Conservation (phyloP, 2,113 vertebrate genomes). For the Pholis gunnellus region DNA sequence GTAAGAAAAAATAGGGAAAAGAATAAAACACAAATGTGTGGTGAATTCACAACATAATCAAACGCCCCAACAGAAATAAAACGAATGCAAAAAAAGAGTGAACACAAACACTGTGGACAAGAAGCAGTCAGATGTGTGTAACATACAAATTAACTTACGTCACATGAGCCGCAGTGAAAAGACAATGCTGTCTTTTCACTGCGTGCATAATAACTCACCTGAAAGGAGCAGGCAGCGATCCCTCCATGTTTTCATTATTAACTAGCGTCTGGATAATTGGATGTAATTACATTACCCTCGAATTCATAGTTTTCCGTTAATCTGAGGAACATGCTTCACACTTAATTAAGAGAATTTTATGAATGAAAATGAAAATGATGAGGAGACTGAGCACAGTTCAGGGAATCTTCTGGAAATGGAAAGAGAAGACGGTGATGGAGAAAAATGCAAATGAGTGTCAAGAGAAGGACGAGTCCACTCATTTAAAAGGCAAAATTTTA, state of each 20-base stretch:
- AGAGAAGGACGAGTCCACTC: no score
- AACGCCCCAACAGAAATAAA: background rate
- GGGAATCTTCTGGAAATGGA: background rate
- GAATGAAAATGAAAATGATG: background rate
- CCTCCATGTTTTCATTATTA: slow-evolving; percentile 1
- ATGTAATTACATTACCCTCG: slow-evolving; percentile 18
- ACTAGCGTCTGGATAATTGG: slow-evolving; percentile 32
- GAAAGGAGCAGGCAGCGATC: background rate
- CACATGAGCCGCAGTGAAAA: background rate
- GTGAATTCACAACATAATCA: background rate
- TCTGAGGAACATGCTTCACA: background rate
- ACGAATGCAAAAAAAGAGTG: background rate
- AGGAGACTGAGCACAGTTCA: background rate
- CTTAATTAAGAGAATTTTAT: background rate
- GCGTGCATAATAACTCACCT: slow-evolving; percentile 7
- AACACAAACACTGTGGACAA: background rate
- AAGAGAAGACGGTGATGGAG: background rate
- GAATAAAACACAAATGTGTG: background rate
- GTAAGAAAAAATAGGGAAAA: background rate
- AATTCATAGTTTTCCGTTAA: background rate
- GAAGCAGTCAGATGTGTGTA: background rate
- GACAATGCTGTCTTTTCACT: no score
- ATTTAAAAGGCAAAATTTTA: no score
- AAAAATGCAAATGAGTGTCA: background rate
- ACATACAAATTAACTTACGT: background rate